Base-by-base conservation (phyloP, 2,888 invertebrate genomes). In the Emesis furor region DNA sequence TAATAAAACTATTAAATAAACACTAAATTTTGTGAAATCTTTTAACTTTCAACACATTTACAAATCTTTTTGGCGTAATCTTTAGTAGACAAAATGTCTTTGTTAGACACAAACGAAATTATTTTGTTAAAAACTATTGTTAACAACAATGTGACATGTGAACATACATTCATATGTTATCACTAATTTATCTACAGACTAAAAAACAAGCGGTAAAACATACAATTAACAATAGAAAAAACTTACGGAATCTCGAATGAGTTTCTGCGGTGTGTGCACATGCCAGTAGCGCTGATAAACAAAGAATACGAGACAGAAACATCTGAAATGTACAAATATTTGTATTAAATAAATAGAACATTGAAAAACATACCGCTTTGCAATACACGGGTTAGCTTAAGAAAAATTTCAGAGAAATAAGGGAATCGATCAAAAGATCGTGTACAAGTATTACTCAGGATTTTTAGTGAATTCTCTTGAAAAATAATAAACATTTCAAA, bases 181-280 rank as follows among this genome's bases (percentile, higher is more conserved):
- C 71, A 71, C 39, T 10, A 24, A 39, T 24, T 71, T 71, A 42
- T 65, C 39, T 76, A 68, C 14, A 39, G 71, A 71, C 37, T 35
- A 32, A 32, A 65, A 65, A 65, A 65, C 65, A 65, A 35, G 32
- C 35, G 65, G n/a, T 14, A 65, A 65, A 35, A 65, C 65, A 65
- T 32, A 65, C 65, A 65, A 65, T 37, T 77, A 55, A 39, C 17
- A 32, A 42, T 55, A 55, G 51, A 10, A 32, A 46, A 67, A 74
- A 94, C 96, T 95, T 93, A 96, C 96, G 95, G 87, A 95, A 94
- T 89, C 95, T 91, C 69, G 95, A 92, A 10, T 91, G 88, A 35
- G 91, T 89, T 6, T 95, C 95, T 1, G 92, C 91, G 6, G 94
- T 93, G 79, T 87, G 86, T 3, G 91, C 91, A 84, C 90, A 91